These are phyloP conservation scores for Tinamus guttatus DNA, from an alignment of 2,113 vertebrate genomes.

Conservation along the genomic window DNA sequence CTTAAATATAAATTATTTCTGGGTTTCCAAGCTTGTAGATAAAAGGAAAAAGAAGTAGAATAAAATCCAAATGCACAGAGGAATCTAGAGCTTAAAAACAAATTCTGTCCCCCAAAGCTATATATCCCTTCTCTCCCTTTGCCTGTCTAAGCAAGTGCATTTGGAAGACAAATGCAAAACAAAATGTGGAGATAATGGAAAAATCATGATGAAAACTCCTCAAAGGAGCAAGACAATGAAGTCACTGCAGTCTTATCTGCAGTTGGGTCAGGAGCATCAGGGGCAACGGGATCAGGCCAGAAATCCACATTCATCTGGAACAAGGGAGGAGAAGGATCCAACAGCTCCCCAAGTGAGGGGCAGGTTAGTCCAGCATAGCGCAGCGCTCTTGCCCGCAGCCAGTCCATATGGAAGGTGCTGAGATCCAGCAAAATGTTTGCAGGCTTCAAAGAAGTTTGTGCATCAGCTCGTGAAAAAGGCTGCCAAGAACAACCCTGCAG, in stretches of 20 bases:
- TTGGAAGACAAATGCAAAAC: not conserved
- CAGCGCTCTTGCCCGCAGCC: not conserved
- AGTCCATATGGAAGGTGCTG: not conserved
- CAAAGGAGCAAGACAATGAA: not conserved
- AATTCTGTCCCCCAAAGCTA: not conserved
- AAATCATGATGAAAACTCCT: not conserved
- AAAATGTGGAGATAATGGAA: not conserved
- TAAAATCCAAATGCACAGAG: not conserved
- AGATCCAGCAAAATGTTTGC: not conserved
- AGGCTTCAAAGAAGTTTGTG: slow-evolving; percentile 15
- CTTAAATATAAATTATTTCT: not conserved
- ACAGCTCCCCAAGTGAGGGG: not conserved
- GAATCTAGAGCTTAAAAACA: not conserved
- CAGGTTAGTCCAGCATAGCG: not conserved
- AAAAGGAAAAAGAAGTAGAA: not conserved
- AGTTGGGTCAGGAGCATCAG: not conserved
- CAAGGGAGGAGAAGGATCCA: not conserved
- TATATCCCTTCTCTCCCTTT: not conserved
- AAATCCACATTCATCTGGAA: not conserved
- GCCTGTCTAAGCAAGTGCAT: not conserved
- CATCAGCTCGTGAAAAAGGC: not conserved
- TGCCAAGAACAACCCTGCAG: not conserved
- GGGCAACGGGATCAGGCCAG: not conserved
- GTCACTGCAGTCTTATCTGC: not conserved
- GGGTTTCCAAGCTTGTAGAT: not conserved